Evolutionary conservation across 1,140 invertebrate genomes (phyloP), one percentile per base, ranked within the genome.

Genomic region (Micrasema longulum): DNA sequence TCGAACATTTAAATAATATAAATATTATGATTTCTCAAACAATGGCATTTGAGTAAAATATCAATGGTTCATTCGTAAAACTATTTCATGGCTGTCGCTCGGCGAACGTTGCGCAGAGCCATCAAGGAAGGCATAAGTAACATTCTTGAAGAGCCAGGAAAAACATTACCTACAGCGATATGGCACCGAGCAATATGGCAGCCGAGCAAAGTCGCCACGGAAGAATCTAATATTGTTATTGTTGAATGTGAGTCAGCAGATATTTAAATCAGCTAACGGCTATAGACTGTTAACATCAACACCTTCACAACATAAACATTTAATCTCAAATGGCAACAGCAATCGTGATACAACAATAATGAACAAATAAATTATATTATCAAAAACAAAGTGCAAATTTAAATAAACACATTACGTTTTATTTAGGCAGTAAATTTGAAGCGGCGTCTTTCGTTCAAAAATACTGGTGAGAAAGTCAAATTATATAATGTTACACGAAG

Each of bases 251-350:
- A 57, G 23, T 57, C 53, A 35, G 53, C 53, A 57, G 20, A 12
- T 35, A 31, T 57, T 35, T 23, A 57, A 57, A 16, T 57, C 53
- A 57, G 1, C 53, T 35, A 35, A 57, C 53, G 53, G 31, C 22
- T 52, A 52, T 4, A 57, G 48, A 20, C 20, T 38, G 53, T 57
- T 38, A 35, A 38, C 53, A 57, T 16, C 53, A 57, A 11, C 52
- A 55, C 53, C 53, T 57, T 57, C 14, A 57, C 16, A 26, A 38
- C 20, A 18, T 57, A 14, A 57, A 57, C 36, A 57, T 57, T 57
- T 31, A 57, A 57, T 57, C 53, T 57, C n/a, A 18, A 57, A 57
- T 57, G 26, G n/a, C 53, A 35, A 57, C 53, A 38, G 16, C 20
- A 38, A 14, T 57, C 53, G 53, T 57, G 53, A 57, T 57, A 36